These are phyloP conservation scores for Gambusia yucatana DNA, from an alignment of 2,797 vertebrate genomes.

Conservation along the genomic window DNA sequence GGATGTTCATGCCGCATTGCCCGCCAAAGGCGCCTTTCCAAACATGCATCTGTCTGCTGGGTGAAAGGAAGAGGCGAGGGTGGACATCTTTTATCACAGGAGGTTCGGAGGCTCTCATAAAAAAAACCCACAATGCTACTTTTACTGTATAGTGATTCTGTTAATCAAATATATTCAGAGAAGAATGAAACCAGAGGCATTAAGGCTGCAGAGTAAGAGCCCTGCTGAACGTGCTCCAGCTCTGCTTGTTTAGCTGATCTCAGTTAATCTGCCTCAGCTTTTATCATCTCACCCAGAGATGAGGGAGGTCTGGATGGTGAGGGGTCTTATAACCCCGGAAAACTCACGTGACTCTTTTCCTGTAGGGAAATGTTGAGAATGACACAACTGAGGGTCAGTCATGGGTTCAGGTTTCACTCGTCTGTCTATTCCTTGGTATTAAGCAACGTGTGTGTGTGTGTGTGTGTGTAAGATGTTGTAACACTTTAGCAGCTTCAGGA, in stretches of 20 bases:
- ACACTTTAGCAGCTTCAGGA: too few species aligned
- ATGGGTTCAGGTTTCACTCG: background rate
- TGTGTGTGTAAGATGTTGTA: background rate
- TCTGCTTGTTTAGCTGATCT: conserved; percentile 50
- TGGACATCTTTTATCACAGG: background rate
- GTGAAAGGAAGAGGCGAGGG: background rate
- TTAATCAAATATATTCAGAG: conserved; percentile 3
- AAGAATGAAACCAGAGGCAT: background rate
- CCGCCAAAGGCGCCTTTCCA: conserved; percentile 59
- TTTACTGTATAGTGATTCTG: background rate
- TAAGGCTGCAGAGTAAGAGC: background rate
- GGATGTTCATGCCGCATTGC: conserved; percentile 76
- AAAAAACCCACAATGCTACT: background rate
- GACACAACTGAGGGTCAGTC: background rate
- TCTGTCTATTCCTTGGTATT: background rate
- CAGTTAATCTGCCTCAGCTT: conserved; percentile 62
- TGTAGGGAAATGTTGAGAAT: conserved; percentile 17
- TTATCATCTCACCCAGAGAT: conserved; percentile 27
- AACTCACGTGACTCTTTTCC: background rate
- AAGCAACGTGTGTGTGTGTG: background rate
- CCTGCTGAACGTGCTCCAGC: conserved; percentile 8
- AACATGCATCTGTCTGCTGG: conserved; percentile 47
- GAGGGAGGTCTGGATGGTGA: conserved; percentile 24
- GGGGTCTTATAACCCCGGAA: conserved; percentile 28
- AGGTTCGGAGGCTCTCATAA: background rate